These are phyloP conservation scores for Dryocosmus kuriphilus DNA, from an alignment of 2,888 invertebrate genomes.

Conservation along the genomic window DNA sequence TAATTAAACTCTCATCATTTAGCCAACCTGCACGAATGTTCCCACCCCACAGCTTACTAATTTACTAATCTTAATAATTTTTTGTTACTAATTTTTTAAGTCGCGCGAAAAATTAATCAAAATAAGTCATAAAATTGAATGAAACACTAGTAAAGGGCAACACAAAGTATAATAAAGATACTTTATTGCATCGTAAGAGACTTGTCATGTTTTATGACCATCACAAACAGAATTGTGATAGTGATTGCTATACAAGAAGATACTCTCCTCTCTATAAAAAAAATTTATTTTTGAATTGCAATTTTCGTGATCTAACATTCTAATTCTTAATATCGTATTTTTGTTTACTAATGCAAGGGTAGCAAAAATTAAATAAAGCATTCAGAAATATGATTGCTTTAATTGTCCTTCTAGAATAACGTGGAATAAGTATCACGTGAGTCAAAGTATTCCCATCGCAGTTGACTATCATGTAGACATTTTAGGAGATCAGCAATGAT, in stretches of 20 bases:
- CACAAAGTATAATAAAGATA: conserved; percentile 28
- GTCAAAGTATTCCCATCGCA: conserved; percentile 23
- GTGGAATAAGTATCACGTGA: not conserved
- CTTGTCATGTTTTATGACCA: conserved; percentile 33
- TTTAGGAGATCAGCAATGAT: conserved; percentile 11
- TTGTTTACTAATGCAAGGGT: too few relatives aligned
- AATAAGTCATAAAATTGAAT: conserved; percentile 15
- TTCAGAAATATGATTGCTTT: not conserved
- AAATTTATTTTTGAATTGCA: not conserved
- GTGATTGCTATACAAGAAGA: conserved; percentile 12
- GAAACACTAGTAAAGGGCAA: conserved; percentile 2
- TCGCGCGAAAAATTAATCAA: conserved; percentile 1
- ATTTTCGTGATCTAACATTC: not conserved
- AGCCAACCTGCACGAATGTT: too few relatives aligned
- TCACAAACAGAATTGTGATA: conserved; percentile 32
- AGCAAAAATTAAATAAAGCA: not conserved
- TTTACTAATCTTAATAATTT: too few relatives aligned
- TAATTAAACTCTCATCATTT: too few relatives aligned
- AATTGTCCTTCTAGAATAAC: not conserved
- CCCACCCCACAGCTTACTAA: too few relatives aligned
- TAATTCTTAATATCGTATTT: too few relatives aligned
- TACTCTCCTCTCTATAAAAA: not conserved
- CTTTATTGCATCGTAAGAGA: conserved; percentile 31
- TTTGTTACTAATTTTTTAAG: not conserved
- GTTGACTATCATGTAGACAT: conserved; percentile 9